These are phyloP conservation scores for Cataglyphis cursor DNA, from an alignment of 2,888 invertebrate species.

Conservation along the genomic window DNA sequence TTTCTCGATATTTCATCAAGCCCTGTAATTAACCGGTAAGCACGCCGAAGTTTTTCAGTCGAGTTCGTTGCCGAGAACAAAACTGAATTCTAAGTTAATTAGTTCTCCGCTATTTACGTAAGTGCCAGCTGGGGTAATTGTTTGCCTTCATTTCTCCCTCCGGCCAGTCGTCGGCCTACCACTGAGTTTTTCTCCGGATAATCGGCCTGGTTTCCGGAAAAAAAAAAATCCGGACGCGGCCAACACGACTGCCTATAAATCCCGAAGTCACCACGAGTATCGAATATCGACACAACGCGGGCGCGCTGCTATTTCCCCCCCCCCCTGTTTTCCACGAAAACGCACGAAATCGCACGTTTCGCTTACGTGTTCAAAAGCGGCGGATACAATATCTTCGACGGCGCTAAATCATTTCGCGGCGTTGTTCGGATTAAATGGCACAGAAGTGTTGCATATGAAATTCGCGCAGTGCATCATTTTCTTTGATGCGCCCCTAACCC, in stretches of 20 bases:
- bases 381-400: conserved; percentile 43
- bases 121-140: conserved; percentile 62
- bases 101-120: conserved; percentile 60
- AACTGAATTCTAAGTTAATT: conserved; percentile 64
- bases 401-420: conserved; percentile 67
- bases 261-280: conserved; percentile 59
- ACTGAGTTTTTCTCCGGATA: conserved; percentile 52
- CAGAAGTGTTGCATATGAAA: conserved; percentile 69
- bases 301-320: conserved; percentile 71
- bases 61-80: conserved; percentile 56
- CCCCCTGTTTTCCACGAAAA: conserved; percentile 58
- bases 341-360: conserved; percentile 64
- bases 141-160: conserved; percentile 57
- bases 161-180: conserved; percentile 42
- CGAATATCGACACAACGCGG: conserved; percentile 69
- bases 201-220: conserved; percentile 54
- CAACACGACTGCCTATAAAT: conserved; percentile 49
- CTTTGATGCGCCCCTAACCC: conserved; percentile 63
- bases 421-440: conserved; percentile 70
- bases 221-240: conserved; percentile 9
- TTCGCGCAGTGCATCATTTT: conserved; percentile 71
- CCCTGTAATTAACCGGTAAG: conserved; percentile 52
- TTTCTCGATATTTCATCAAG: conserved; percentile 53
- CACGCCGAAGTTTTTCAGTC: conserved; percentile 52
- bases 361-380: conserved; percentile 56